Conservation (phyloP, 2,888 invertebrate genomes). For the Parochlus steinenii region DNA sequence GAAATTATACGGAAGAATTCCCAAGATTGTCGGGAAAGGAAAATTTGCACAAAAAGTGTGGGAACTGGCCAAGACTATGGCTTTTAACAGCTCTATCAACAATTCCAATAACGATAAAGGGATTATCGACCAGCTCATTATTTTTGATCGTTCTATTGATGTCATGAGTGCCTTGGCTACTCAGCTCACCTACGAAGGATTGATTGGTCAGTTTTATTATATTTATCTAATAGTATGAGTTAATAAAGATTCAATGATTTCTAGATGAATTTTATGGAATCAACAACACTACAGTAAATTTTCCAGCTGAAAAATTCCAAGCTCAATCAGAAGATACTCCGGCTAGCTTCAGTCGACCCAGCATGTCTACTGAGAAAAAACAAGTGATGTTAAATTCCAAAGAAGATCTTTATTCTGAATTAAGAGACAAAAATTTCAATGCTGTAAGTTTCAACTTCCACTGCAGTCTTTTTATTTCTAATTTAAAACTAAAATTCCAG, state of each 20-base stretch:
- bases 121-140: constrained; percentile 70
- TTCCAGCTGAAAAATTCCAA: constrained; percentile 74
- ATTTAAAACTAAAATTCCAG: constrained; percentile 25
- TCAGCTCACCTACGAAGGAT: constrained; percentile 92
- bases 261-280: constrained; percentile 84
- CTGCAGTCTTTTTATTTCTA: background rate
- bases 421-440: constrained; percentile 86
- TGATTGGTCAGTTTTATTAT: constrained; percentile 40
- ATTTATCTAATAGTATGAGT: background rate
- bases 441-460: constrained; percentile 36
- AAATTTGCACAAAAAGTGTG: constrained; percentile 74
- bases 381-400: constrained; percentile 71
- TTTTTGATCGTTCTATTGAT: constrained; percentile 85
- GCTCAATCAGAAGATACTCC: constrained; percentile 42
- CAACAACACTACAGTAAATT: constrained; percentile 57
- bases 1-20: constrained; percentile 75
- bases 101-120: constrained; percentile 35
- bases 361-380: constrained; percentile 40
- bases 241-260: constrained; percentile 9
- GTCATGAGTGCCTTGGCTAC: constrained; percentile 81
- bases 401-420: constrained; percentile 74
- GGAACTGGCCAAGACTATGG: constrained; percentile 65
- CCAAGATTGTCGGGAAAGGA: constrained; percentile 80
- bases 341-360: constrained; percentile 23
- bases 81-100: constrained; percentile 42